A percentile compares a stretch with the other conserved stretches of the same genome.
These are phyloP conservation scores for Sylvilagus floridanus DNA, from an alignment of 2,797 vertebrate species.

Conservation along the genomic window DNA sequence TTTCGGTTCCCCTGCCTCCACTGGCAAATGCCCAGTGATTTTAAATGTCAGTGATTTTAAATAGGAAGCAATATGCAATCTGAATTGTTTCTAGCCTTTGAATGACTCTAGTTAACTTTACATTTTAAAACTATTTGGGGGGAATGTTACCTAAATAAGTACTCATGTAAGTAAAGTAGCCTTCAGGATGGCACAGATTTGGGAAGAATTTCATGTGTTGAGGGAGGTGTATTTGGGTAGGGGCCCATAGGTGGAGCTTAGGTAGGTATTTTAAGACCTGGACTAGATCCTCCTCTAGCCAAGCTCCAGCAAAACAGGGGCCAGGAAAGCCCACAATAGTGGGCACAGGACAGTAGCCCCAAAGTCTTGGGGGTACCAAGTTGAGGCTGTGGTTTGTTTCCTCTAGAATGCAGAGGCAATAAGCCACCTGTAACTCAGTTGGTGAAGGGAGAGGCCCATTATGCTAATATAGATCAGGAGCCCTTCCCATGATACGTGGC, in stretches of 20 bases:
- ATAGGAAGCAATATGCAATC: conserved; percentile 17
- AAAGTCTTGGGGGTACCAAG: not conserved
- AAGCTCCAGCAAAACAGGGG: not conserved
- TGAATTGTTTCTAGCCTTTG: conserved; percentile 23
- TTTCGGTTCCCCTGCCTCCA: not conserved
- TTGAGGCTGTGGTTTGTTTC: not conserved
- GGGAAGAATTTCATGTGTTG: not conserved
- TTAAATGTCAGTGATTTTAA: conserved; percentile 59
- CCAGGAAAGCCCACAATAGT: not conserved
- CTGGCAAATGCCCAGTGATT: conserved; percentile 7
- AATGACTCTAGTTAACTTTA: conserved; percentile 30
- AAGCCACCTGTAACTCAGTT: not conserved
- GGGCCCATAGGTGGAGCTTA: accelerated
- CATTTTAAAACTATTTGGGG: conserved; percentile 13
- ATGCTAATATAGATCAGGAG: not conserved
- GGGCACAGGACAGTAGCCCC: too few relatives aligned
- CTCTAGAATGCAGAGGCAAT: not conserved
- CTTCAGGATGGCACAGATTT: not conserved
- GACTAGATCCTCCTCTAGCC: not conserved
- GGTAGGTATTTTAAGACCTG: not conserved
- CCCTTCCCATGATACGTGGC: not conserved
- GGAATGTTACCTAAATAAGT: not conserved
- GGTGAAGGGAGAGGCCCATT: not conserved
- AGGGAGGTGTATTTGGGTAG: not conserved
- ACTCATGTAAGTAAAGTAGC: conserved; percentile 1